phyloP scores from a whole-genome alignment of 2,888 invertebrate species.

The Drosophila sordidula region DNA sequence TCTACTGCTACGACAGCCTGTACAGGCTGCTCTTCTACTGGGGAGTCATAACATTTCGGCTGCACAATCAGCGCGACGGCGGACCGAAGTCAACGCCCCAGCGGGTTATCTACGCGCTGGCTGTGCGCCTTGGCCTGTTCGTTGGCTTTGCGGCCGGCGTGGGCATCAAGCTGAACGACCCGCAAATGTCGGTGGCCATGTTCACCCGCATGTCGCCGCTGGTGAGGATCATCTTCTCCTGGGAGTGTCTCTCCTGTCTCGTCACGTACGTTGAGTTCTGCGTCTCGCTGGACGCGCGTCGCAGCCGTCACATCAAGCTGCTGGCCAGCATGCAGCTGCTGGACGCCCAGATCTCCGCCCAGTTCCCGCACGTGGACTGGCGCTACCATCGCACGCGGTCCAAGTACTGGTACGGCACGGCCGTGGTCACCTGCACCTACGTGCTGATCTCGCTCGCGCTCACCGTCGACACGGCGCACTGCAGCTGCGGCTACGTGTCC shows the following conservation, averaged over 20 bases:
- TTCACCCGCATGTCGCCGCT: slow-evolving; percentile 69
- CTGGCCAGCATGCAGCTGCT: slow-evolving; percentile 62
- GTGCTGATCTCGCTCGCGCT: slow-evolving; percentile 54
- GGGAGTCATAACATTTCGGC: slow-evolving; percentile 66
- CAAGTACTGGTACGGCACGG: slow-evolving; percentile 65
- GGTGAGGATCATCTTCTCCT: slow-evolving; percentile 61
- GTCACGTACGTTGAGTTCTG: slow-evolving; percentile 59
- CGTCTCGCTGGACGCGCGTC: slow-evolving; percentile 59
- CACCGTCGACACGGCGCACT: slow-evolving; percentile 66
- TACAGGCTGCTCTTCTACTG: slow-evolving; percentile 62
- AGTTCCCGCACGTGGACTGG: slow-evolving; percentile 73
- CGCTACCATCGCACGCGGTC: slow-evolving; percentile 70
- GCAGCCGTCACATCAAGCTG: slow-evolving; percentile 59
- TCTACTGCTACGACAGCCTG: slow-evolving; percentile 67
- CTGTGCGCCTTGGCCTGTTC: slow-evolving; percentile 41
- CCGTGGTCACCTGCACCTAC: slow-evolving; percentile 42
- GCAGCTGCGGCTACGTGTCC: slow-evolving; percentile 69
- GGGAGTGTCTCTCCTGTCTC: slow-evolving; percentile 65
- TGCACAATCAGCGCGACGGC: slow-evolving; percentile 32
- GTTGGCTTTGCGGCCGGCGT: slow-evolving; percentile 59
- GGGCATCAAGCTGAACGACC: slow-evolving; percentile 56
- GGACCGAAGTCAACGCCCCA: slow-evolving; percentile 41
- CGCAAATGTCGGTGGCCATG: slow-evolving; percentile 61
- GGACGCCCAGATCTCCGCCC: slow-evolving; percentile 57
- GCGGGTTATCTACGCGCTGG: slow-evolving; percentile 35